These are phyloP conservation scores for Pionites leucogaster DNA, from an alignment of 2,113 vertebrate genomes.

Conservation along the genomic window DNA sequence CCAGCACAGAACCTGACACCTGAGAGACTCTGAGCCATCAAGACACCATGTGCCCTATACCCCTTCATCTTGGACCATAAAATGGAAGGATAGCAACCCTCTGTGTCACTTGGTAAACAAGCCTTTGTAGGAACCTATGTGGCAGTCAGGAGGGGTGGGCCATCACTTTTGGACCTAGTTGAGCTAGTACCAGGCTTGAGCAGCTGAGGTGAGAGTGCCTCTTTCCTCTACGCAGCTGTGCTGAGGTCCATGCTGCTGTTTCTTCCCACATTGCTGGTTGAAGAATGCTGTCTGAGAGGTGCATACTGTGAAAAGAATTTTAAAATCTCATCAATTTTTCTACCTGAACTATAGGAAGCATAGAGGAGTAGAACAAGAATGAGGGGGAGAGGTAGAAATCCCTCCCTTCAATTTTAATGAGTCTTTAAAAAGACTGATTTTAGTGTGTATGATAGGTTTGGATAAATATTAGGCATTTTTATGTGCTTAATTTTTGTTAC, in stretches of 20 bases:
- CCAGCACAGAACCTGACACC: background rate
- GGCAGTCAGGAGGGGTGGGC: background rate
- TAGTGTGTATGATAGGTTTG: background rate
- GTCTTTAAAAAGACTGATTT: background rate
- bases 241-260: background rate
- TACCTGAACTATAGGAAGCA: background rate
- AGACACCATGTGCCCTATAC: background rate
- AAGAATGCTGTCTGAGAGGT: background rate
- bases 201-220: fast-evolving
- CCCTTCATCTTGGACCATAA: background rate
- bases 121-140: background rate
- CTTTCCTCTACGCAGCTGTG: background rate
- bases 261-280: background rate
- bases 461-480: background rate
- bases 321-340: background rate
- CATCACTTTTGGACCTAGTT: background rate
- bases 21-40: background rate
- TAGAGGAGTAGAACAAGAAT: background rate
- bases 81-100: background rate
- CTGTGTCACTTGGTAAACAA: background rate
- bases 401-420: background rate
- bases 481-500: background rate
- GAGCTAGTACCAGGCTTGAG: background rate
- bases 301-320: background rate
- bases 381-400: background rate